phyloP scores from a whole-genome alignment of 2,797 vertebrate genomes.

The Schizopygopsis pylzovi region DNA sequence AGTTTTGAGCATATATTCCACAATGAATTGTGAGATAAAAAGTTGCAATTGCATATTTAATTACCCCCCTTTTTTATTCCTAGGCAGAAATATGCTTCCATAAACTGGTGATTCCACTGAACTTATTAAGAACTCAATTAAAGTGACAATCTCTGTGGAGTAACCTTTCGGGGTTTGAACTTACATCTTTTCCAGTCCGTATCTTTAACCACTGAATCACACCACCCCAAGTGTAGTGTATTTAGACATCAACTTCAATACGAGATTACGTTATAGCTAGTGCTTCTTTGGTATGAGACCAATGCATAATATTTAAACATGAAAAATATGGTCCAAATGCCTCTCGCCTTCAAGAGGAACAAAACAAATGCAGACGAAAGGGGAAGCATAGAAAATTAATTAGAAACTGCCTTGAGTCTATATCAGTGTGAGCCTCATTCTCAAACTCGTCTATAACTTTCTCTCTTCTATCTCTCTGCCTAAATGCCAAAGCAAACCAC shows the following conservation, averaged over 20 bases:
- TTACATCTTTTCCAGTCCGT: background rate
- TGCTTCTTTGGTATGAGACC: slow-evolving; percentile 41
- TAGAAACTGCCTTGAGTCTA: slow-evolving; percentile 68
- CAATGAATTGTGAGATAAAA: background rate
- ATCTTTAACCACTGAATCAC: slow-evolving; percentile 3
- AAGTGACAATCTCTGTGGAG: background rate
- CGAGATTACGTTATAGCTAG: slow-evolving; percentile 1
- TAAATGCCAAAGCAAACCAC: slow-evolving; percentile 36
- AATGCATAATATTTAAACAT: slow-evolving; percentile 55
- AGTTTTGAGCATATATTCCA: background rate
- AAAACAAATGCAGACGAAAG: slow-evolving; percentile 68
- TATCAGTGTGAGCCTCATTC: slow-evolving; percentile 31
- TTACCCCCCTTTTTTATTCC: background rate
- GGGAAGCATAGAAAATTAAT: slow-evolving; percentile 77
- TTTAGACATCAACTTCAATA: slow-evolving; percentile 24
- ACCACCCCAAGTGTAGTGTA: background rate
- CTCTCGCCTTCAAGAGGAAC: slow-evolving; percentile 66
- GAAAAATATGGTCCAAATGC: slow-evolving; percentile 68
- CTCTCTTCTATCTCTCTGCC: slow-evolving; percentile 23
- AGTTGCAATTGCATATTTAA: background rate
- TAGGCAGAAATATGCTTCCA: background rate
- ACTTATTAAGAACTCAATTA: background rate
- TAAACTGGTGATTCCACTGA: background rate
- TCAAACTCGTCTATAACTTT: slow-evolving; percentile 26
- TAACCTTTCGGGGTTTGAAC: background rate